Evolutionary conservation across 2,797 vertebrate species (phyloP).

Genomic region (Pteronotus mesoamericanus): DNA sequence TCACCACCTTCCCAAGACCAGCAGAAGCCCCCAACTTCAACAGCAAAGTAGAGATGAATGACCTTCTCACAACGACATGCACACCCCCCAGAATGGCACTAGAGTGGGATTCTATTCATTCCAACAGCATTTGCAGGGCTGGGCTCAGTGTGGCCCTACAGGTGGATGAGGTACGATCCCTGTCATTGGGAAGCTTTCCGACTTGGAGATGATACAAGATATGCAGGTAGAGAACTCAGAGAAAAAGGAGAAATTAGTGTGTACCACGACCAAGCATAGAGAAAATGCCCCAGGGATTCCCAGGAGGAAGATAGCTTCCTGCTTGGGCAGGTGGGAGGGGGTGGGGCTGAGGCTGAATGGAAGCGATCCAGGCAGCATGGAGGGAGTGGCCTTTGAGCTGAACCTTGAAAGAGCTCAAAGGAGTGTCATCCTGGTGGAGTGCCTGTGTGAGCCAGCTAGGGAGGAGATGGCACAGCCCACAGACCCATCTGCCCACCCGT

Average conservation of each 20-base stretch:
- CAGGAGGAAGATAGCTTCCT: background rate
- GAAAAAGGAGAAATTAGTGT: background rate
- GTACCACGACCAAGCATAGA: background rate
- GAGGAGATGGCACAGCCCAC: accelerated
- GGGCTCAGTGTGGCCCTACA: background rate
- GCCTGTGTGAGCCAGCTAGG: background rate
- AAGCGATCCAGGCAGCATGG: accelerated
- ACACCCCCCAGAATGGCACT: background rate
- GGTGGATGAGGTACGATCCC: background rate
- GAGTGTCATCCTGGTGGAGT: background rate
- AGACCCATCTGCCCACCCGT: background rate
- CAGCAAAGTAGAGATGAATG: background rate
- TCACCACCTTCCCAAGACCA: background rate
- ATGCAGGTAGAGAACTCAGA: background rate
- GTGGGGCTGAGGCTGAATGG: background rate
- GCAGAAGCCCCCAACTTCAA: background rate
- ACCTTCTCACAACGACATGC: background rate
- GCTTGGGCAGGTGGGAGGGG: accelerated
- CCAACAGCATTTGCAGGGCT: background rate
- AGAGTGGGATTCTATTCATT: constrained; percentile 14
- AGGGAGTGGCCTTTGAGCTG: too few species aligned
- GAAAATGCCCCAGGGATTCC: background rate
- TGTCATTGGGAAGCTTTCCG: background rate
- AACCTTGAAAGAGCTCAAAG: background rate
- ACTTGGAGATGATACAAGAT: background rate